Evolutionary conservation across 2,888 invertebrate species (phyloP), one percentile per base, ranked within the genome.

Genomic region (Ferdinandea cuprea): DNA sequence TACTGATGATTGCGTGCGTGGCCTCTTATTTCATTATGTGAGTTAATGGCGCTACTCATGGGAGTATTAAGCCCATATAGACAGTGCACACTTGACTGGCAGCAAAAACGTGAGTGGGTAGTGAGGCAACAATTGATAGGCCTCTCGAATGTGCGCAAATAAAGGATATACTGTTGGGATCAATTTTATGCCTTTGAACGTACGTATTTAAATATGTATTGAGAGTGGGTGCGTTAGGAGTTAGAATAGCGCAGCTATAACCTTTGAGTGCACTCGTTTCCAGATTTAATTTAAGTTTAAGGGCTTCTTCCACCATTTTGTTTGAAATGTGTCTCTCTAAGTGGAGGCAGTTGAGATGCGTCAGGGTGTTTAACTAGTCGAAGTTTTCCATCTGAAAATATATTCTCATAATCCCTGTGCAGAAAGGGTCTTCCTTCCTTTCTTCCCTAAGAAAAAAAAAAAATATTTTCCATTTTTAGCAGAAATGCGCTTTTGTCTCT

Each of bases 41-140:
- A 59, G 59, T 66, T 76, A 76, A 76, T 76, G 74, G 50, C 35
- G 50, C 66, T 68, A 59, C 66, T 66, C 74, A 66, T 21, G 46
- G 30, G 30, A 48, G 56, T 40, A 54, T 65, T 73, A 56, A 40
- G 72, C 52, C 35, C 44, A 72, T 71, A 63, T 17, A 37, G 32
- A 25, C 17, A 58, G 48, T 46, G 58, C 48, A 19, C 40, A 63
- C 63, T 73, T 46, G 54, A 56, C 37, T 35, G 25, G 8, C 15
- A 35, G 7, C 3, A 30, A 44, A 13, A 37, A 6, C 2, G 1
- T 40, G 42, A 30, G 30, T 21, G n/a, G 5, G 17, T 4, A 11
- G 1, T 19, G 35, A 11, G 32, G 13, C 1, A 48, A 56, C 56
- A 56, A 71, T 71, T 71, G 54, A 63, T 72, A 52, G 52, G 35